phyloP scores from a whole-genome alignment of 1,140 invertebrate species.

The Psix sp. region DNA sequence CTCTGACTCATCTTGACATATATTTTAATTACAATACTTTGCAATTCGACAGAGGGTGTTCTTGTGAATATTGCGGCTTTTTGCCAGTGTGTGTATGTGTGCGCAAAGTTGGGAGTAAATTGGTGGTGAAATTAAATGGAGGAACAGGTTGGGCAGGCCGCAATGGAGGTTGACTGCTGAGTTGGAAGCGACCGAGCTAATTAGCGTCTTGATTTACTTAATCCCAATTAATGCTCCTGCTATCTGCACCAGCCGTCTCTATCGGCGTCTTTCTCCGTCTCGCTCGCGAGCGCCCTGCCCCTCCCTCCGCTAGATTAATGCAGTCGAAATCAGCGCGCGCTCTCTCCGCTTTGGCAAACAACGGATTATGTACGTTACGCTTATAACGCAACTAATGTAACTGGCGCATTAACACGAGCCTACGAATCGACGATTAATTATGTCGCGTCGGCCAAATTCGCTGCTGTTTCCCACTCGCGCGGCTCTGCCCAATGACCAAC shows the following conservation, averaged over 20 bases:
- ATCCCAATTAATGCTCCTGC: conserved; percentile 76
- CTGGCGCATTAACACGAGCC: conserved; percentile 43
- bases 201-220: conserved; percentile 79
- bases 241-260: conserved; percentile 55
- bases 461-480: no score
- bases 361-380: conserved; percentile 72
- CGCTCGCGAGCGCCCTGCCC: conserved; percentile 35
- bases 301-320: conserved; percentile 56
- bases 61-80: conserved; percentile 1
- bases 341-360: conserved; percentile 71
- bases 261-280: conserved; percentile 15
- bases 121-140: conserved; percentile 73
- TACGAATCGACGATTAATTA: conserved; percentile 46
- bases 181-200: conserved; percentile 70
- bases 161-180: conserved; percentile 52
- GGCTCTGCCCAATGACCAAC: no score
- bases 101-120: conserved; percentile 64
- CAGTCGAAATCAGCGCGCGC: conserved; percentile 61
- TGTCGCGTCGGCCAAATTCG: conserved; percentile 24
- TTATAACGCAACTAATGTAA: conserved; percentile 61
- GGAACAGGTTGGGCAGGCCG: conserved; percentile 42
- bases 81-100: neutral
- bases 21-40: neutral
- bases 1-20: no score
- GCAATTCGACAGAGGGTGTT: no score